Evolutionary conservation across 35 echinoderm and acorn worm genomes (phyloP), one percentile per base, ranked within the genome.

Genomic region (Hemicentrotus pulcherrimus): DNA sequence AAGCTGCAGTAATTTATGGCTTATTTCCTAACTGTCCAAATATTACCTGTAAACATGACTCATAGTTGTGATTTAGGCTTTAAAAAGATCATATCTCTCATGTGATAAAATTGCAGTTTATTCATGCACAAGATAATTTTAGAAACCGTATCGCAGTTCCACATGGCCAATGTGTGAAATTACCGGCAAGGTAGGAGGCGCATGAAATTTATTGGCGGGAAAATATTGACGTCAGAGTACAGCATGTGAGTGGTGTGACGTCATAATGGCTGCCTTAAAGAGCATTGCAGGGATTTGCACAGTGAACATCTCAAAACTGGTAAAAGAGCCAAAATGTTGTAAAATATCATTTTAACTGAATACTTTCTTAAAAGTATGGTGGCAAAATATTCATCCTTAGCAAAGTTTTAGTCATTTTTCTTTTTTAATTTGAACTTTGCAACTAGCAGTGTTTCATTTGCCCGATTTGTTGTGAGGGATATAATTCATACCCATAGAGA

Each of bases 21-120:
- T 35, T 30, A 47, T 90, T 90, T 90, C 88, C 88, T 47, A 90
- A 90, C 32, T 47, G 45, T 89, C 88, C 33, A 45, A 90, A 45
- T 31, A 45, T 47, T 90, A 47, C 88, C 32, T 90, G 65, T 78
- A n/a, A 78, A 78, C 24, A 78, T 78, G 65, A 78, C 65, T 78
- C 65, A 78, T 78, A 78, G 65, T 78, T 78, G 18, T 78, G 65
- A 78, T 78, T 78, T 78, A 28, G 28, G 65, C 19, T n/a, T 59
- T 78, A 28, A 78, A 55, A 22, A 78, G 61, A 70, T 70, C 22
- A 6, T 24, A 70, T 28, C 61, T 19, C 0, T 78, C 22, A 78
- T 78, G 19, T 78, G 65, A 78, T 78, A 78, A 70, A 78, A 78
- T n/a, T 78, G 24, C 19, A 78, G 65, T 78, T 78, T 78, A 78